A percentile compares a stretch with the other conserved stretches of the same genome.
These are phyloP conservation scores for Smittia sp. DNA, from an alignment of 2,888 invertebrate genomes.

Conservation along the genomic window DNA sequence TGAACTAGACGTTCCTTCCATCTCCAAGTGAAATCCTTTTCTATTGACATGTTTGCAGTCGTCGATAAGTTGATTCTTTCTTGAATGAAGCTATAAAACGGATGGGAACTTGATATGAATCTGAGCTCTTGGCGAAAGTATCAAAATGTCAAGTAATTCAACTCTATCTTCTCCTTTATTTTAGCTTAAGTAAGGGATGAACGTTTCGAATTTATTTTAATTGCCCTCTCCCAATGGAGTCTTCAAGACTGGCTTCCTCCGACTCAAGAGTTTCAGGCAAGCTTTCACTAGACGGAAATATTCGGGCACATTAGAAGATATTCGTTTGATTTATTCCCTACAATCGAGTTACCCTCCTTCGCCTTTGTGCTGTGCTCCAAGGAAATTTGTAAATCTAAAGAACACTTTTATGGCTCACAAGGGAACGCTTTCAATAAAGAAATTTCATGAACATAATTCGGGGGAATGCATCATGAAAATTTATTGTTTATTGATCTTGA, in stretches of 20 bases:
- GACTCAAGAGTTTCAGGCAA: background rate
- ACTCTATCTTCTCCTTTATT: background rate
- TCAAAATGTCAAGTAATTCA: background rate
- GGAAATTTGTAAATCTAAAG: conserved; percentile 18
- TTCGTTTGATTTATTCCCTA: conserved; percentile 19
- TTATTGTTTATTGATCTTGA: conserved; percentile 34
- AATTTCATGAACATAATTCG: conserved; percentile 22
- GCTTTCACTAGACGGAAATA: background rate
- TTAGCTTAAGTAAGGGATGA: conserved; percentile 1
- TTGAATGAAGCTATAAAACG: conserved; percentile 13
- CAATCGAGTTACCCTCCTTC: background rate
- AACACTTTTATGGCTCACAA: conserved; percentile 16
- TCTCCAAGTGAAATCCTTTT: too few relatives aligned
- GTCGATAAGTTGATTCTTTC: background rate
- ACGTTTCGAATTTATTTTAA: conserved; percentile 27
- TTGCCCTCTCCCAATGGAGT: conserved; percentile 8
- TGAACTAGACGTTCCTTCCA: too few relatives aligned
- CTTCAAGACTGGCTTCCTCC: background rate
- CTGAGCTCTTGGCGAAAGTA: background rate
- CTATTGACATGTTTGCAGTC: background rate
- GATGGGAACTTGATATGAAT: conserved; percentile 12
- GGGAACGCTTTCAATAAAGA: conserved; percentile 25
- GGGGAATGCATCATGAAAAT: conserved; percentile 14
- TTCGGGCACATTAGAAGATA: background rate
- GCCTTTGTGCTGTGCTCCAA: background rate